phyloP scores from a whole-genome alignment of 2,797 vertebrate genomes.

The Malacoraja senta region DNA sequence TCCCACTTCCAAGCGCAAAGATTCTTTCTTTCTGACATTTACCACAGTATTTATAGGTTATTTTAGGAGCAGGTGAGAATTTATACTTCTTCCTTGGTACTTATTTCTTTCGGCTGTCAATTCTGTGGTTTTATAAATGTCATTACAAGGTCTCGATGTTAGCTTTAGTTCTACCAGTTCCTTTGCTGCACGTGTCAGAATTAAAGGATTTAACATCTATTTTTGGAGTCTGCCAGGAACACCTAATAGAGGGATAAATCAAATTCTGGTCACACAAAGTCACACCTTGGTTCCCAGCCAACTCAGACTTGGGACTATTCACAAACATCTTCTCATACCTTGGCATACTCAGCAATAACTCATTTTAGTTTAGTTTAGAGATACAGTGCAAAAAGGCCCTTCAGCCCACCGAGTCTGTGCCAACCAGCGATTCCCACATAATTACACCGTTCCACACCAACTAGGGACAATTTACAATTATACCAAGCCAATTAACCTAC shows the following conservation, averaged over 20 bases:
- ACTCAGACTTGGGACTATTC: neutral
- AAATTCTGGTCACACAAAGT: neutral
- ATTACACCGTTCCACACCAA: no score
- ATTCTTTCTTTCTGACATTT: slow-evolving; percentile 1
- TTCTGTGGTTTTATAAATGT: neutral
- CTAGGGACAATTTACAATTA: no score
- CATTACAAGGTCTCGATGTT: neutral
- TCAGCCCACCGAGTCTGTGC: no score
- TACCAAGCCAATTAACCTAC: no score
- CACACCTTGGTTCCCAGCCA: neutral
- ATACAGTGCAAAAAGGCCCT: no score
- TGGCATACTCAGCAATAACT: neutral
- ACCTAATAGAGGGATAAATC: neutral
- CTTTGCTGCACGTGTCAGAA: neutral
- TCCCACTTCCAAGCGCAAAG: neutral
- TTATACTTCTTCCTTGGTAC: neutral
- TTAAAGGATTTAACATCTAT: neutral
- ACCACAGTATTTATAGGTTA: neutral
- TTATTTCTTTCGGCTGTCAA: neutral
- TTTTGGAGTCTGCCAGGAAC: no score
- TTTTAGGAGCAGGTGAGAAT: neutral
- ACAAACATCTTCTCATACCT: neutral
- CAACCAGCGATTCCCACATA: no score
- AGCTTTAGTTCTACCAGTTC: neutral
- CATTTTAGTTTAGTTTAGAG: no score